Evolutionary conservation across 2,113 vertebrate species (phyloP).

Genomic region (Scopus umbretta): DNA sequence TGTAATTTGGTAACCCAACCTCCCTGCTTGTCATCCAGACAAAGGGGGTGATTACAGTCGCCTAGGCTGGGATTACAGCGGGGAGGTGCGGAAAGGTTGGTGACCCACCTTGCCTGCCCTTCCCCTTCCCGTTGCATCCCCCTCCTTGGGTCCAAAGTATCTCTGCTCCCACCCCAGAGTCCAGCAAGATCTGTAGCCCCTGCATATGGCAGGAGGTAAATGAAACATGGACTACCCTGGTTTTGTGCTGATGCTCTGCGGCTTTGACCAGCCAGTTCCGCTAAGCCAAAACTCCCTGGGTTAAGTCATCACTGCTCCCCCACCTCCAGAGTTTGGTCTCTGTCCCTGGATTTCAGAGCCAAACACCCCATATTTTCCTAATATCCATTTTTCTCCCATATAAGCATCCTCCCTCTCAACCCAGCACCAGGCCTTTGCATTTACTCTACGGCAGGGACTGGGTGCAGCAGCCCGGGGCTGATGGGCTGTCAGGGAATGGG

Average conservation of each 20-base stretch:
- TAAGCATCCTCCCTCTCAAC: background rate
- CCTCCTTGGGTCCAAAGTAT: background rate
- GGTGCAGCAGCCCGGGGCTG: background rate
- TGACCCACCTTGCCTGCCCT: background rate
- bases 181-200: background rate
- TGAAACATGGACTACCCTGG: accelerated
- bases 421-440: background rate
- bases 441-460: background rate
- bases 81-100: background rate
- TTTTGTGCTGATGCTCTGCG: background rate
- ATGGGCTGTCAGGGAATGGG: background rate
- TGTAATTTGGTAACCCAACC: background rate
- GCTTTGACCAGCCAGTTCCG: accelerated
- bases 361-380: background rate
- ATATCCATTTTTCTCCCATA: background rate
- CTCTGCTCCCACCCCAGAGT: background rate
- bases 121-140: too few relatives aligned
- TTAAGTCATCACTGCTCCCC: background rate
- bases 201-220: accelerated
- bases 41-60: background rate
- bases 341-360: accelerated
- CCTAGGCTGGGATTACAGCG: background rate
- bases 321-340: too few relatives aligned
- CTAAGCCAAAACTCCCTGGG: background rate
- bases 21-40: background rate